Evolutionary conservation across 2,888 invertebrate species (phyloP).

Genomic region (Papilio demoleus): DNA sequence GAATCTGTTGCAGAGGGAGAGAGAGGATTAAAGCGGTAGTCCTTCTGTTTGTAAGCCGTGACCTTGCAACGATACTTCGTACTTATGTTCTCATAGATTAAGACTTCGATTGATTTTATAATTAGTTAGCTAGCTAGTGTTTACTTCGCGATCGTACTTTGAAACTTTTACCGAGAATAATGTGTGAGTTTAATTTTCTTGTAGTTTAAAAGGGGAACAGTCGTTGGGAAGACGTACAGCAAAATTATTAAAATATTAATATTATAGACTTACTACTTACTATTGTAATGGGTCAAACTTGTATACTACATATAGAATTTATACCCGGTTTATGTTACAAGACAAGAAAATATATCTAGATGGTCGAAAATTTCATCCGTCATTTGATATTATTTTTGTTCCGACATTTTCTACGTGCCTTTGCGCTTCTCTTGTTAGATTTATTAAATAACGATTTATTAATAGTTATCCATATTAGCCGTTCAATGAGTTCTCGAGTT

Average conservation of each 20-base stretch:
- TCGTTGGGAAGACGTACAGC: too few relatives aligned
- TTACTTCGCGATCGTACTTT: neutral
- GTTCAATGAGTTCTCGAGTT: neutral
- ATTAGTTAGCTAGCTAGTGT: slow-evolving; percentile 1
- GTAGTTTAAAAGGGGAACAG: too few relatives aligned
- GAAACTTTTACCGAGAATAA: neutral
- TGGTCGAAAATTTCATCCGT: neutral
- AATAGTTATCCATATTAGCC: neutral
- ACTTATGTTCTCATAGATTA: slow-evolving; percentile 25
- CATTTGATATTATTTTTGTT: neutral
- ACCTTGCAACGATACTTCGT: slow-evolving; percentile 54
- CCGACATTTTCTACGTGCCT: too few relatives aligned
- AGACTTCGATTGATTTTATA: slow-evolving; percentile 25
- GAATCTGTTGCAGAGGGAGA: slow-evolving; percentile 57
- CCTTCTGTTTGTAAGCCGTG: slow-evolving; percentile 63
- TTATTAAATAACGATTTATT: neutral
- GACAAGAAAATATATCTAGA: neutral
- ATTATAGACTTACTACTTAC: too few relatives aligned
- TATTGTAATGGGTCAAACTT: too few relatives aligned
- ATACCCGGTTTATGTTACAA: too few relatives aligned
- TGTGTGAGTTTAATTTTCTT: neutral
- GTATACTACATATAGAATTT: too few relatives aligned
- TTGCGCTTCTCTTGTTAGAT: too few relatives aligned
- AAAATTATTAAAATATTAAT: too few relatives aligned
- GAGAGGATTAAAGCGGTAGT: slow-evolving; percentile 57